These are phyloP conservation scores for Globicephala melas DNA, from an alignment of 2,113 vertebrate species.

Conservation along the genomic window DNA sequence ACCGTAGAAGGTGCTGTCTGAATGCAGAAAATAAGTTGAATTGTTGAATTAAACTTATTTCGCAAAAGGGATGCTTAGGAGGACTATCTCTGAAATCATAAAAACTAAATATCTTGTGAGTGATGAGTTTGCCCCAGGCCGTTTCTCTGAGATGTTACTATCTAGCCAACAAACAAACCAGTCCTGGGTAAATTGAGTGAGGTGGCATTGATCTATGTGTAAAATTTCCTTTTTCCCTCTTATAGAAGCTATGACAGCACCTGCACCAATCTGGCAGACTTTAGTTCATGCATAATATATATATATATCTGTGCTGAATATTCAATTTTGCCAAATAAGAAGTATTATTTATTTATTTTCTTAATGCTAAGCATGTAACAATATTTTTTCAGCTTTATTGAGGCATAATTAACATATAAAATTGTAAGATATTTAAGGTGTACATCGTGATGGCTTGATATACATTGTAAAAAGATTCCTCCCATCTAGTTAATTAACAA, in stretches of 20 bases:
- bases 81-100: neutral
- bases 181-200: neutral
- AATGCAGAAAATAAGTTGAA: neutral
- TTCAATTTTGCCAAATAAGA: neutral
- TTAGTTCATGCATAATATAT: neutral
- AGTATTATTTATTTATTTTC: neutral
- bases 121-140: neutral
- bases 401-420: neutral
- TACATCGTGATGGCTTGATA: neutral
- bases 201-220: neutral
- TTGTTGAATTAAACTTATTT: constrained; percentile 10
- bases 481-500: neutral
- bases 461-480: neutral
- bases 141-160: neutral
- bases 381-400: neutral
- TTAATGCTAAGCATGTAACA: neutral
- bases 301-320: neutral
- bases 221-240: neutral
- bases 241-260: neutral
- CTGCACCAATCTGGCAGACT: neutral
- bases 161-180: neutral
- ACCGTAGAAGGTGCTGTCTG: neutral
- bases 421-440: neutral
- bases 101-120: neutral
- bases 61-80: neutral